Percentiles rank a stretch among this genome's conserved stretches.
Conservation (phyloP, 2,888 invertebrate genomes). For the Brenthis hecate region DNA sequence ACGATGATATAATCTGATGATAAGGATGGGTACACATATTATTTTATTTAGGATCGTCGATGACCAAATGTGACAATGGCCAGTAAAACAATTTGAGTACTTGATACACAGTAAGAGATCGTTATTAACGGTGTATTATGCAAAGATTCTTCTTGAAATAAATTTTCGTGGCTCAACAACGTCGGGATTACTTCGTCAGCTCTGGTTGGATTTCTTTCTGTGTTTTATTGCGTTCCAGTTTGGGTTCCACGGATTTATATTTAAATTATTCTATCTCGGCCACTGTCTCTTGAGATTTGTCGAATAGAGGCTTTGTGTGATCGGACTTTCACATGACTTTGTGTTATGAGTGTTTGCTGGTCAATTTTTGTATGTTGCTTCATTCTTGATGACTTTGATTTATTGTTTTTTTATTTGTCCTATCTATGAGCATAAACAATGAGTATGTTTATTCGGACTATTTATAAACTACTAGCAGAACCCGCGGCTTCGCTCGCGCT, state of each 20-base stretch:
- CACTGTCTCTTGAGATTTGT: conserved; percentile 45
- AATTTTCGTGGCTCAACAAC: conserved; percentile 56
- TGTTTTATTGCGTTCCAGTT: conserved; percentile 65
- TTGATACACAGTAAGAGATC: conserved; percentile 38
- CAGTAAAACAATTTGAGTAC: conserved; percentile 40
- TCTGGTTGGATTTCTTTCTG: conserved; percentile 59
- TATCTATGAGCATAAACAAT: too few species aligned
- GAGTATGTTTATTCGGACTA: too few species aligned
- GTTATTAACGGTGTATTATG: conserved; percentile 59
- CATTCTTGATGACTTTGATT: too few species aligned
- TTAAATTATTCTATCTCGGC: conserved; percentile 67
- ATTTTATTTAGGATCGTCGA: background rate
- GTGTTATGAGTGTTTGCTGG: conserved; percentile 24
- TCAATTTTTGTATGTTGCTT: background rate
- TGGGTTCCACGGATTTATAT: conserved; percentile 61
- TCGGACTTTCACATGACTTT: conserved; percentile 28
- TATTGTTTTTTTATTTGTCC: too few species aligned
- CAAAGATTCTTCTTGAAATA: conserved; percentile 63
- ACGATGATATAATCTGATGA: too few species aligned
- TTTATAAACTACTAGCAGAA: too few species aligned
- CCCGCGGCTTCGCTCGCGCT: too few species aligned
- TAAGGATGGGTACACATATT: too few species aligned
- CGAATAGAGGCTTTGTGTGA: conserved; percentile 35
- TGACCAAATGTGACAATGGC: conserved; percentile 23
- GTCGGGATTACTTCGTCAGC: conserved; percentile 61